Evolutionary conservation across 2,797 vertebrate genomes (phyloP).

Genomic region (Salmo trutta): DNA sequence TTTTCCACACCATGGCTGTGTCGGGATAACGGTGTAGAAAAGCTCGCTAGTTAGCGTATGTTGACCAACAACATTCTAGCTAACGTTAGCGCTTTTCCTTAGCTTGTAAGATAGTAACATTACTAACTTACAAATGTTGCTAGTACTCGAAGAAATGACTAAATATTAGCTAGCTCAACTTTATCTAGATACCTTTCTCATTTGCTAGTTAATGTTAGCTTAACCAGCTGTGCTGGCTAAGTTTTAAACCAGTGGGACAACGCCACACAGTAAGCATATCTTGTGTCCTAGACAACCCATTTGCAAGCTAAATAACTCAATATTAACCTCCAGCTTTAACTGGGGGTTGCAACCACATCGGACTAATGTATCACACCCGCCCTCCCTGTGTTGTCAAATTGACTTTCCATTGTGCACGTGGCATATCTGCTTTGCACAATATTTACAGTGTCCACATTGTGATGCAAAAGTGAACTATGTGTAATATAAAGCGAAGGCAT

Average conservation of each 20-base stretch:
- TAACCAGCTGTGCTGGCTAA: neutral
- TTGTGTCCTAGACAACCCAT: neutral
- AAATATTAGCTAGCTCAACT: neutral
- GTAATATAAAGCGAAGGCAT: neutral
- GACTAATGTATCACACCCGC: slow-evolving; percentile 56
- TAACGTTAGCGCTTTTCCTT: neutral
- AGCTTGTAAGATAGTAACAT: neutral
- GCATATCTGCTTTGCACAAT: slow-evolving; percentile 34
- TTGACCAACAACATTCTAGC: neutral
- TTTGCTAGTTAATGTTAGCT: neutral
- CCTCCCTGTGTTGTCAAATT: slow-evolving; percentile 1
- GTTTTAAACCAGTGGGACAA: neutral
- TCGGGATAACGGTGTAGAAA: neutral
- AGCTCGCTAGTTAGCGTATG: neutral
- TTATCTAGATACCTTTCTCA: neutral
- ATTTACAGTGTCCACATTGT: no score
- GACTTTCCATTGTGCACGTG: slow-evolving; percentile 59
- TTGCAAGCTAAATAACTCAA: neutral
- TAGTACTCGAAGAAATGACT: neutral
- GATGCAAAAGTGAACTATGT: neutral
- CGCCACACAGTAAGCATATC: neutral
- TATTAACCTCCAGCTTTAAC: neutral
- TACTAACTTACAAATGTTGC: neutral
- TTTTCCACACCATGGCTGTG: neutral
- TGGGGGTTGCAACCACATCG: neutral